Conservation (phyloP, 2,797 vertebrate species). For the Syngnathus acus region DNA sequence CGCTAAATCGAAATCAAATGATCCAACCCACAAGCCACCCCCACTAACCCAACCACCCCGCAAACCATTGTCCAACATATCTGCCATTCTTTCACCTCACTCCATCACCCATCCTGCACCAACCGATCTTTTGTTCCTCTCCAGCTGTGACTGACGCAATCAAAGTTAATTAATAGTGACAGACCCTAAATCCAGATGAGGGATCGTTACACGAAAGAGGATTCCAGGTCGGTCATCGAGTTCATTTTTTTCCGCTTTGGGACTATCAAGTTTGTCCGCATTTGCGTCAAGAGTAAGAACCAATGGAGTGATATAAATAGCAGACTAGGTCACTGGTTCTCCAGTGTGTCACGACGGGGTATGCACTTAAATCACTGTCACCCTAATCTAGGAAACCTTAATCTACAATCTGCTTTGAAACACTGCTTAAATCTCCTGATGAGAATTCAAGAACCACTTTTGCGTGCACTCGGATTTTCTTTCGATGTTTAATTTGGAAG, state of each 20-base stretch:
- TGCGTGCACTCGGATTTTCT: conserved; percentile 14
- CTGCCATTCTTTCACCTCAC: neutral
- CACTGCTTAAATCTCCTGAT: conserved; percentile 42
- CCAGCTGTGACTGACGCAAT: conserved; percentile 48
- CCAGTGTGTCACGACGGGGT: conserved; percentile 10
- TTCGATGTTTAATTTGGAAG: conserved; percentile 10
- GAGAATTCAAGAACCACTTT: conserved; percentile 34
- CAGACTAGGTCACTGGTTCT: conserved; percentile 20
- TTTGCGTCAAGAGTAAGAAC: neutral
- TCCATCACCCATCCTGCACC: neutral
- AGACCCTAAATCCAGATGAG: conserved; percentile 33
- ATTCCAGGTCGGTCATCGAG: conserved; percentile 23
- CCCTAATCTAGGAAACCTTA: conserved; percentile 51
- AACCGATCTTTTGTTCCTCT: conserved; percentile 38
- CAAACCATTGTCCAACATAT: neutral
- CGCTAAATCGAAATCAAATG: conserved; percentile 69
- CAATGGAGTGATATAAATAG: neutral
- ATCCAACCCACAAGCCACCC: conserved; percentile 30
- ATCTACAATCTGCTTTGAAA: conserved; percentile 49
- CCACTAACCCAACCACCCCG: neutral
- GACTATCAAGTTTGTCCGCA: neutral
- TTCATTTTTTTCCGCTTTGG: conserved; percentile 11
- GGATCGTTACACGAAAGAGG: conserved; percentile 29
- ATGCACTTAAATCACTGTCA: conserved; percentile 22
- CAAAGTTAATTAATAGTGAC: conserved; percentile 37